Conservation (phyloP, 2,888 invertebrate genomes). For the Apodemia hepburni region DNA sequence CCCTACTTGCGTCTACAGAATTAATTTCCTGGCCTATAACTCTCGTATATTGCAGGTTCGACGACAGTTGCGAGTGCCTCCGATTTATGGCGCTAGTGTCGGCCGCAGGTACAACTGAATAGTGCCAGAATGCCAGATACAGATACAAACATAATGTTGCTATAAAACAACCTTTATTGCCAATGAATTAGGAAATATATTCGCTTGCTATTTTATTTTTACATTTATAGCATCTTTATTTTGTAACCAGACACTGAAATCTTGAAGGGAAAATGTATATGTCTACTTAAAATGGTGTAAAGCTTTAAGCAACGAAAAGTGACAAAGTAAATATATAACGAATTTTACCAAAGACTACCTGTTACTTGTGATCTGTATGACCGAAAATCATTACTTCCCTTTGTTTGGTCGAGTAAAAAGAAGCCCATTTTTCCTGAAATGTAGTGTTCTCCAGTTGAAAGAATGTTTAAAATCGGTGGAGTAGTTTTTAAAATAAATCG, state of each 20-base stretch:
- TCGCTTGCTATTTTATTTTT: constrained; percentile 5
- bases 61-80: constrained; percentile 65
- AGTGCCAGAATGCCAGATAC: constrained; percentile 20
- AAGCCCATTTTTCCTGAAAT: too few relatives aligned
- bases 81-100: constrained; percentile 68
- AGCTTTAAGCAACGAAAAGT: too few relatives aligned
- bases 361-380: too few relatives aligned
- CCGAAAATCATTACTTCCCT: too few relatives aligned
- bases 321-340: too few relatives aligned
- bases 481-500: too few relatives aligned
- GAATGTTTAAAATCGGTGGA: too few relatives aligned
- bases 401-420: too few relatives aligned
- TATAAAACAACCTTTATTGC: constrained; percentile 8
- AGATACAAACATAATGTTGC: constrained; percentile 14
- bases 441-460: too few relatives aligned
- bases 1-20: constrained; percentile 74
- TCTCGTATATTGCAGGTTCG: constrained; percentile 75
- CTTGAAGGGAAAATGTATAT: background rate
- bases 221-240: background rate
- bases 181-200: background rate
- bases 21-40: constrained; percentile 78
- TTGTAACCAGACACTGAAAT: background rate
- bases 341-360: too few relatives aligned
- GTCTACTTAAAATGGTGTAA: constrained; percentile 1
- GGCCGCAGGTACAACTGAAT: constrained; percentile 51